Base-by-base conservation (phyloP, 2,888 invertebrate genomes). In the Papilio elwesi region DNA sequence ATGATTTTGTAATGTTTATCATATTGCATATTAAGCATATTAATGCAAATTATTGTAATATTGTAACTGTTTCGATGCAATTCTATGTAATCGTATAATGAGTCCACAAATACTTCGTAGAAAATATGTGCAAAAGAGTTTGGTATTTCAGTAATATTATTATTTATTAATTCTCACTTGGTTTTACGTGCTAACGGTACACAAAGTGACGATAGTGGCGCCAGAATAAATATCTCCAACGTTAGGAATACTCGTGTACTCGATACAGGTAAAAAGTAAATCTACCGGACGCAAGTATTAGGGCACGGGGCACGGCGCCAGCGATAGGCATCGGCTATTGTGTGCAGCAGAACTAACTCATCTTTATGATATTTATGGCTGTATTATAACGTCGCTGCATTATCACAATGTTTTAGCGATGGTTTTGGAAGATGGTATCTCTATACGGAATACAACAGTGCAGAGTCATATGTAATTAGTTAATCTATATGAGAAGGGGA, bases 311-410 rank as follows among this genome's bases (percentile, higher is more conserved):
- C 73, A 68, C 53, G 65, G 55, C 65, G 74, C 65, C 65, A 51
- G 48, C 71, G 80, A 81, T 81, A 81, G 69, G 71, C 75, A 81
- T 81, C 82, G n/a, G 70, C 79, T 75, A 81, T 82, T 80, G 80
- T 80, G 74, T 70, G 68, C 70, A 13, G 51, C 66, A 15, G 68
- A 68, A 59, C 75, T 82, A 80, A 80, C 77, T 82, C 82, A 82
- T 82, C 78, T 76, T 75, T 68, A 79, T 79, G 79, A 79, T 65
- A 75, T 83, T 83, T 82, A 83, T 79, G 74, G 79, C 48, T 66
- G 78, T 76, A 82, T 83, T 82, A 83, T 82, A 81, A 82, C 79
- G 77, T 77, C 77, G 70, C 16, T 38, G 51, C 26, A 10, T 36
- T 66, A 64, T 53, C 52, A 52, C 66, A 52, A 53, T 63, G 62